Evolutionary conservation across 2,888 invertebrate genomes (phyloP).

Genomic region (Drosophila kuntzei): DNA sequence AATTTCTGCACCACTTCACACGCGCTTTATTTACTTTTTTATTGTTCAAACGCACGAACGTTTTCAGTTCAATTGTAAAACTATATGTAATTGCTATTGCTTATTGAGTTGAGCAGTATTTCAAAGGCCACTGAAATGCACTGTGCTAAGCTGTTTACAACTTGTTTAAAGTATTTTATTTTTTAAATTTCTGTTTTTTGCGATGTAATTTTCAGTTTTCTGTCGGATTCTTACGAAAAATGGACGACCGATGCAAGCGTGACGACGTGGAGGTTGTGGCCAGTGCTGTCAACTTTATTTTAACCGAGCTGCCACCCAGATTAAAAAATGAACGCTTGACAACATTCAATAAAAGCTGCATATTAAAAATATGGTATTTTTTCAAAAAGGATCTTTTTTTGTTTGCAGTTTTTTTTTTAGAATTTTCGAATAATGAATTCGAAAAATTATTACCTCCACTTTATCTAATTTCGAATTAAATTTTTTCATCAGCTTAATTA

Average conservation of each 20-base stretch:
- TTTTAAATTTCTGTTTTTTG: constrained; percentile 42
- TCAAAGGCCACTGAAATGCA: constrained; percentile 77
- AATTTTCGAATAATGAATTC: too few relatives aligned
- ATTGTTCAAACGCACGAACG: constrained; percentile 62
- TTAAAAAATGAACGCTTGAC: too few relatives aligned
- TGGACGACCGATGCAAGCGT: constrained; percentile 75
- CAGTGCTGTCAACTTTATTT: too few relatives aligned
- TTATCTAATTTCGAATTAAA: too few relatives aligned
- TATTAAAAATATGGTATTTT: too few relatives aligned
- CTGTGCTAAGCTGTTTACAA: constrained; percentile 49
- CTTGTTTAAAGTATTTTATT: constrained; percentile 29
- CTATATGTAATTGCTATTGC: constrained; percentile 66
- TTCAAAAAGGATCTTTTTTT: too few relatives aligned
- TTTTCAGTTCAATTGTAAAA: constrained; percentile 43
- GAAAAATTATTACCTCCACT: too few relatives aligned
- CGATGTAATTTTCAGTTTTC: constrained; percentile 70
- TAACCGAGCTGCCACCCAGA: too few relatives aligned
- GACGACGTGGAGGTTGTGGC: constrained; percentile 49
- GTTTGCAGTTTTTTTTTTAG: too few relatives aligned
- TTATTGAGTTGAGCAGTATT: constrained; percentile 77
- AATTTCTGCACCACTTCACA: constrained; percentile 75
- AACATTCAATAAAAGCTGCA: too few relatives aligned
- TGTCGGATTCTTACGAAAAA: constrained; percentile 70
- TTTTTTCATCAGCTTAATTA: too few relatives aligned
- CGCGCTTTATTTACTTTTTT: constrained; percentile 76